A percentile compares a stretch with the other conserved stretches of the same genome.
Evolutionary conservation across 1,140 invertebrate genomes (phyloP).

Genomic region (Scaptomyza pallida): DNA sequence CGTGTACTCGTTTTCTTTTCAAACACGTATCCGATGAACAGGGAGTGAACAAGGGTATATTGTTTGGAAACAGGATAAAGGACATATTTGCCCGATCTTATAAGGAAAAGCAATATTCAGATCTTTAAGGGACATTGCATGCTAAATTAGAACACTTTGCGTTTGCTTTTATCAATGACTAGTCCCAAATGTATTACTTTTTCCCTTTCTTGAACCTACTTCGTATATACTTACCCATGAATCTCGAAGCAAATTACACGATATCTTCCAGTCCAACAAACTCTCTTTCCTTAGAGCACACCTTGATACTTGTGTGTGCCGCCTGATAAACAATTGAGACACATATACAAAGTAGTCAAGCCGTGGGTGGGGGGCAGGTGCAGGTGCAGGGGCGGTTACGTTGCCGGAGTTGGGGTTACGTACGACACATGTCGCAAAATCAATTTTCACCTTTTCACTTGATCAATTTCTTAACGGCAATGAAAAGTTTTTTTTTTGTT

Average conservation of each 20-base stretch:
- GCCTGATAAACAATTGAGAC: conserved; percentile 76
- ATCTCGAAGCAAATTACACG: too few relatives aligned
- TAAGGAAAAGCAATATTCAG: too few relatives aligned
- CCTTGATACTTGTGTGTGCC: conserved; percentile 9
- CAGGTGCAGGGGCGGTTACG: not conserved
- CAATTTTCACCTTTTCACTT: conserved; percentile 82
- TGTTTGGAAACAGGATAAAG: not conserved
- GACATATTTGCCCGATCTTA: too few relatives aligned
- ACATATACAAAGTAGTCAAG: conserved; percentile 27
- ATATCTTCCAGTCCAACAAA: too few relatives aligned
- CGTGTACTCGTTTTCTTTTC: not conserved
- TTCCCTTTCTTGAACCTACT: not conserved
- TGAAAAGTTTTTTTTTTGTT: conserved; percentile 71
- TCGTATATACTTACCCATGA: too few relatives aligned
- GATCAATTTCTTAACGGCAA: conserved; percentile 81
- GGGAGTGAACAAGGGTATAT: not conserved
- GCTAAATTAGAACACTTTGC: too few relatives aligned
- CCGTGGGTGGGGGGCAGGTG: not conserved
- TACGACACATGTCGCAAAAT: conserved; percentile 75
- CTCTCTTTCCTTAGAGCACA: not conserved
- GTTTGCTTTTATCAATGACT: not conserved
- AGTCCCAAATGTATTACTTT: not conserved
- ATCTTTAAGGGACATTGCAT: too few relatives aligned
- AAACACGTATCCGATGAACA: not conserved
- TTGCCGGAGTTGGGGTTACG: not conserved